Evolutionary conservation across 2,888 invertebrate genomes (phyloP).

Genomic region (Tribolium freemani): DNA sequence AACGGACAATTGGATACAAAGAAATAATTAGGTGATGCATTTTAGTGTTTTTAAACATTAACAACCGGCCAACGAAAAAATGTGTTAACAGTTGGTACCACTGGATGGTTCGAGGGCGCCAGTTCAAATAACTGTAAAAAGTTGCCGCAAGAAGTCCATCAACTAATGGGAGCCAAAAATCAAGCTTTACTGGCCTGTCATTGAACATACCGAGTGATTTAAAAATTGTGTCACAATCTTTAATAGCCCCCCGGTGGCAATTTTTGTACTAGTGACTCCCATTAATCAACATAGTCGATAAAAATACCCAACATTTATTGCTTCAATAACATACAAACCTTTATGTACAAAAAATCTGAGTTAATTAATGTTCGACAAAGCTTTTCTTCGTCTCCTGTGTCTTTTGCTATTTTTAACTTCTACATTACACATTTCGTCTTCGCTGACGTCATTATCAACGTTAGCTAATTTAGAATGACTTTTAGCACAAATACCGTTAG

Average conservation of each 20-base stretch:
- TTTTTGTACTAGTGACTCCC: conserved; percentile 15
- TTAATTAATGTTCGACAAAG: conserved; percentile 44
- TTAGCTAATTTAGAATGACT: conserved; percentile 34
- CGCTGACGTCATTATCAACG: conserved; percentile 33
- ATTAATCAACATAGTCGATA: conserved; percentile 24
- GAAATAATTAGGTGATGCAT: too few relatives aligned
- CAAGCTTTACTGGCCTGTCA: conserved; percentile 13
- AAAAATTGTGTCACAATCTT: not conserved
- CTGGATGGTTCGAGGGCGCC: too few relatives aligned
- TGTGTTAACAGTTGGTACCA: conserved; percentile 3
- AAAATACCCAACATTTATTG: conserved; percentile 44
- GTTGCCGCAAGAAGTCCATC: too few relatives aligned
- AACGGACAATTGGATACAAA: too few relatives aligned
- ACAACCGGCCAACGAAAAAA: not conserved
- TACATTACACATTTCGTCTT: conserved; percentile 38
- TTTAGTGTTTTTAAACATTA: too few relatives aligned
- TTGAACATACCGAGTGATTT: not conserved
- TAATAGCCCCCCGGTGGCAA: not conserved
- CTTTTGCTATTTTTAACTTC: conserved; percentile 43
- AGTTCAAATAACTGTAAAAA: too few relatives aligned
- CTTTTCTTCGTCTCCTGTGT: conserved; percentile 53
- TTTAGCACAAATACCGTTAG: conserved; percentile 31
- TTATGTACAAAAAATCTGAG: conserved; percentile 29
- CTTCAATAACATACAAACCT: conserved; percentile 41
- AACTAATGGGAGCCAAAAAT: not conserved